Evolutionary conservation across 1,140 invertebrate species (phyloP), one percentile per base, ranked within the genome.

Genomic region (Rhopalosiphum maidis): DNA sequence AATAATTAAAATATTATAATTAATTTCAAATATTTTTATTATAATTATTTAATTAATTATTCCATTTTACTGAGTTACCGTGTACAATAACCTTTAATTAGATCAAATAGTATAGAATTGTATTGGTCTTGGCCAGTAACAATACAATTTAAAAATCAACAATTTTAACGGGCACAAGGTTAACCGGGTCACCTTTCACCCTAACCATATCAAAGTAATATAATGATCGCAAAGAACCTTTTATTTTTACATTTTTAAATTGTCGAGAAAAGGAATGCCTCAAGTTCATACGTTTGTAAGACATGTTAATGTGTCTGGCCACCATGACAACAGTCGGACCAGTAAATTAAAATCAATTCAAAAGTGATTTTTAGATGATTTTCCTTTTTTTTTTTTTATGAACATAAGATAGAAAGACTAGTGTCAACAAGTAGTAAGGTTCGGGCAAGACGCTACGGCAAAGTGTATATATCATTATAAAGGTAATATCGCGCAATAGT

Each of bases 101-200:
- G 83, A 86, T 46, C 22, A 43, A 25, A 86, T 25, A 30, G 25
- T 25, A 86, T 86, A 86, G 4, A 46, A 46, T n/a, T 87, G 41
- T 25, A 46, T 86, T 1, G 4, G 41, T 46, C 85, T 43, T 18
- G 11, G 85, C 9, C 18, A 46, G 15, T 48, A 30, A 77, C 60
- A 77, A 77, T n/a, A n/a, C 37, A 86, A 30, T 43, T 87, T n/a
- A 18, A 35, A 51, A 88, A 88, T 35, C 4, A 48, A n/a, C n/a
- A 51, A 88, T 54, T 35, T 54, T 54, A 89, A 89, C 35, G 22
- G 21, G 46, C 21, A 89, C 48, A 89, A 89, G 87, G 87, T 89
- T 88, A 89, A 89, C 48, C n/a, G 48, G 87, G 87, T 89, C 87
- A 89, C 87, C 87, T 89, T 37, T 54, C 48, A 89, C 35, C 43